Conservation (phyloP, 1,140 invertebrate genomes). For the Trachymyrmex cornetzi region DNA sequence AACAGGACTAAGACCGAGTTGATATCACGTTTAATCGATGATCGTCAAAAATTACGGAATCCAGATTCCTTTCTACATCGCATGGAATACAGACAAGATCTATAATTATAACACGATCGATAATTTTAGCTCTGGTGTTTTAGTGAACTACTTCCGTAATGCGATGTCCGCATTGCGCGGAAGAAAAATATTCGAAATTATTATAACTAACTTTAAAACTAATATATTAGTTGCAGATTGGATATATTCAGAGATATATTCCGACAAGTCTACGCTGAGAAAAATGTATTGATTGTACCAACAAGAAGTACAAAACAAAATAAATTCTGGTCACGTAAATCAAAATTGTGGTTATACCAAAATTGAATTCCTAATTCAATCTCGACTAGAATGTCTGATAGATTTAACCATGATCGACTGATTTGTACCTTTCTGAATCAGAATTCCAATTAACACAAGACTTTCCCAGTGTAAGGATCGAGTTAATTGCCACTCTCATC, state of each 20-base stretch:
- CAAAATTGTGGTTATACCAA: too few relatives aligned
- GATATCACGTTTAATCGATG: background rate
- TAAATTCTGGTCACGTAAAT: too few relatives aligned
- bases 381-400: too few relatives aligned
- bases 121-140: background rate
- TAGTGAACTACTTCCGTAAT: background rate
- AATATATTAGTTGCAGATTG: background rate
- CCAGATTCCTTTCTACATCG: background rate
- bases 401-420: too few relatives aligned
- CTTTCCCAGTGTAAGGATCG: background rate
- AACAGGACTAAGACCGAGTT: background rate
- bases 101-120: constrained; percentile 18
- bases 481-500: background rate
- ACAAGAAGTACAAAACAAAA: too few relatives aligned
- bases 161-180: background rate
- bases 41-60: background rate
- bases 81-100: background rate
- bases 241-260: background rate
- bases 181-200: background rate
- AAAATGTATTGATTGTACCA: too few relatives aligned
- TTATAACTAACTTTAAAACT: background rate
- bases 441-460: too few relatives aligned
- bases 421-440: too few relatives aligned
- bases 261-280: background rate
- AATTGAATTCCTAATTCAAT: too few relatives aligned